Evolutionary conservation across 1,140 invertebrate genomes (phyloP).

Genomic region (Tetranychus cinnabarinus): DNA sequence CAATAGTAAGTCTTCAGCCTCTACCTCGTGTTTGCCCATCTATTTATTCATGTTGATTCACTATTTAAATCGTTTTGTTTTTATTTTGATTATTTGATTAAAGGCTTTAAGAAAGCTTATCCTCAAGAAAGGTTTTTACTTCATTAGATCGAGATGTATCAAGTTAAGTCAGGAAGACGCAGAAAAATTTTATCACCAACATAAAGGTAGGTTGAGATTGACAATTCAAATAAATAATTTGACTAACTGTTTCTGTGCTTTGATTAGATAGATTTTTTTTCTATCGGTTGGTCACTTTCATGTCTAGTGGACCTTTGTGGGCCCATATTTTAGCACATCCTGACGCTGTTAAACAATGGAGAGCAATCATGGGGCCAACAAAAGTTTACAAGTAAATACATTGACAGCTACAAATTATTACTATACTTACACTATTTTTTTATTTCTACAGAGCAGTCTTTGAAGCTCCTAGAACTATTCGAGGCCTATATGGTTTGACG

Average conservation of each 20-base stretch:
- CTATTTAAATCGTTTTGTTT: neutral
- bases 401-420: neutral
- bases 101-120: constrained; percentile 40
- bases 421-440: neutral
- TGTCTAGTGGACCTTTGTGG: constrained; percentile 58
- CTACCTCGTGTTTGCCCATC: neutral
- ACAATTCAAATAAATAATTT: neutral
- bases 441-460: constrained; percentile 39
- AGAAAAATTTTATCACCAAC: constrained; percentile 54
- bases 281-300: constrained; percentile 57
- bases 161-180: constrained; percentile 35
- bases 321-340: constrained; percentile 45
- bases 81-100: neutral
- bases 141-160: constrained; percentile 40
- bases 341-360: constrained; percentile 53
- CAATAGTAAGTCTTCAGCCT: neutral
- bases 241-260: neutral
- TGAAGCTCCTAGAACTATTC: constrained; percentile 43
- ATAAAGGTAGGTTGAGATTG: constrained; percentile 26
- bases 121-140: constrained; percentile 40
- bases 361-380: constrained; percentile 60
- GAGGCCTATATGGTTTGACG: constrained; percentile 57
- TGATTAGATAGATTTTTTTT: constrained; percentile 50
- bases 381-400: constrained; percentile 31
- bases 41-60: neutral